These are phyloP conservation scores for Plodia interpunctella DNA, from an alignment of 1,140 invertebrate genomes.

Conservation along the genomic window DNA sequence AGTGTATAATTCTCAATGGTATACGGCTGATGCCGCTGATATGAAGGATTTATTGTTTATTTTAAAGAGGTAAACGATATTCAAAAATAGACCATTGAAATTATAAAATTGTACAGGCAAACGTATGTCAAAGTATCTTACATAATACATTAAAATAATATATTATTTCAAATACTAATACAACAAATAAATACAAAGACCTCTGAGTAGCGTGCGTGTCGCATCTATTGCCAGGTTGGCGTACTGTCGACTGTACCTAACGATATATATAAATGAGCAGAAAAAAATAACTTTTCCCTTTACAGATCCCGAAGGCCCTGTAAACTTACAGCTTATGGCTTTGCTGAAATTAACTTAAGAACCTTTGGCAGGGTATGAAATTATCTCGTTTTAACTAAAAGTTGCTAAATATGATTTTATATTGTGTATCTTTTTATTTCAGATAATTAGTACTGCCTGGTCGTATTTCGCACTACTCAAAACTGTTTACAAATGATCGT, in stretches of 20 bases:
- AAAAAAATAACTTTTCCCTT: background rate
- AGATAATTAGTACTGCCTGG: conserved; percentile 43
- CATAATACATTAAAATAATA: too few relatives aligned
- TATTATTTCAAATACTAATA: too few relatives aligned
- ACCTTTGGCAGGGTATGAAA: conserved; percentile 35
- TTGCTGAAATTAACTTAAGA: conserved; percentile 33
- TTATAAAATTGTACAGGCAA: too few relatives aligned
- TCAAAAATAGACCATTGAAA: too few relatives aligned
- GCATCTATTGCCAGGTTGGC: too few relatives aligned
- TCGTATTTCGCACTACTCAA: conserved; percentile 43
- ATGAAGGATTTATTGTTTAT: conserved; percentile 34
- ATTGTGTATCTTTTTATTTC: conserved; percentile 21
- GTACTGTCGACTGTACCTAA: background rate
- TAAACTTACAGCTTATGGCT: conserved; percentile 37
- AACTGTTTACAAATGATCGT: conserved; percentile 25
- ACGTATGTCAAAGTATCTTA: too few relatives aligned
- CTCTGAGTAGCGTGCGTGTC: too few relatives aligned
- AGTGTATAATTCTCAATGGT: conserved; percentile 36
- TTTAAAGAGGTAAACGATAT: conserved; percentile 25
- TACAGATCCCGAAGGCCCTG: conserved; percentile 40
- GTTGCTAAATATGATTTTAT: background rate
- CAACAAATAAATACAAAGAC: too few relatives aligned
- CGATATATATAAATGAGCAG: background rate
- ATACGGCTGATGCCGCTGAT: conserved; percentile 21
- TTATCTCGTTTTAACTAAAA: too few relatives aligned